These are phyloP conservation scores for zebrafish (Danio rerio) DNA, from an alignment of 2,113 vertebrate species.

Conservation along the genomic window DNA sequence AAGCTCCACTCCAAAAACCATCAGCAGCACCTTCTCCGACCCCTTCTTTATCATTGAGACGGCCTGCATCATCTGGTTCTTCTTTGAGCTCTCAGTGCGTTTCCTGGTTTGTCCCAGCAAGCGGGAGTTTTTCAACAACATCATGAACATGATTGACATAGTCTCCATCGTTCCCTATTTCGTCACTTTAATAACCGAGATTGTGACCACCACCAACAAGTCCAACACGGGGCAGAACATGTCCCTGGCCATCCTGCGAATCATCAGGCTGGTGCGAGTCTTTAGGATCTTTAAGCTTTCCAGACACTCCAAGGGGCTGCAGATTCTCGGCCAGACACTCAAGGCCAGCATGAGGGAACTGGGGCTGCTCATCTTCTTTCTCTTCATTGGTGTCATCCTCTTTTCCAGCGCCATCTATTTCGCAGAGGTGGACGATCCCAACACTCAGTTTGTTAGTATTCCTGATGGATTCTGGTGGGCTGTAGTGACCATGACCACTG, in stretches of 20 bases:
- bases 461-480: conserved; percentile 99
- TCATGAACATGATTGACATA: conserved; percentile 97
- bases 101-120: conserved; percentile 94
- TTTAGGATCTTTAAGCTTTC: conserved; percentile 97
- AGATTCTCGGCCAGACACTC: conserved; percentile 91
- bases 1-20: conserved; percentile 64
- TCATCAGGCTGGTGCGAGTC: conserved; percentile 95
- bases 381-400: conserved; percentile 96
- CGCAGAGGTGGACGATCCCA: conserved; percentile 91
- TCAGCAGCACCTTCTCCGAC: conserved; percentile 81
- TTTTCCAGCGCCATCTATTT: conserved; percentile 98
- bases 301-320: conserved; percentile 91
- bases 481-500: conserved; percentile 98
- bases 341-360: conserved; percentile 91
- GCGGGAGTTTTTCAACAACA: conserved; percentile 89
- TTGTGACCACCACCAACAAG: conserved; percentile 82
- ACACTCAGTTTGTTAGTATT: conserved; percentile 95
- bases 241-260: conserved; percentile 93
- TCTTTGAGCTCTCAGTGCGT: conserved; percentile 87
- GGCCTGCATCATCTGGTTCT: conserved; percentile 93
- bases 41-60: conserved; percentile 96
- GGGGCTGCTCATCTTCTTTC: conserved; percentile 95
- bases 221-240: conserved; percentile 87
- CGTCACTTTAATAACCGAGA: conserved; percentile 87
- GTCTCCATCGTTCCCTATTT: conserved; percentile 97